Conservation (phyloP, 2,888 invertebrate genomes). For the Torymus aiolomorphi region DNA sequence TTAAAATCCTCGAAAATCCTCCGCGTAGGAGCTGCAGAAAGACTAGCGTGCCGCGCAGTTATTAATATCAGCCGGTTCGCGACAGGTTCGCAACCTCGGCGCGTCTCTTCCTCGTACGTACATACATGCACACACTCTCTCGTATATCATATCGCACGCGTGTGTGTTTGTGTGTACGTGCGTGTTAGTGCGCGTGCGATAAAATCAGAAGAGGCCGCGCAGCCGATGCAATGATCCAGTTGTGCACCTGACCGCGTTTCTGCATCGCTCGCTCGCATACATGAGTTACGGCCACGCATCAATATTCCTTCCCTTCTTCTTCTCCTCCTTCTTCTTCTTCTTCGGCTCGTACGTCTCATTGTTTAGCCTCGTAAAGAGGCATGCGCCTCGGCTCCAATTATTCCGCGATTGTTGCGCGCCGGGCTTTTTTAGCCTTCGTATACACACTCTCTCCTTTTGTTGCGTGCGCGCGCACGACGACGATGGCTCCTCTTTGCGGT, state of each 20-base stretch:
- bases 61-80: slow-evolving; percentile 11
- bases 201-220: slow-evolving; percentile 41
- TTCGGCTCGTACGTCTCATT: slow-evolving; percentile 41
- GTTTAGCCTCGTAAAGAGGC: slow-evolving; percentile 51
- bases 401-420: slow-evolving; percentile 40
- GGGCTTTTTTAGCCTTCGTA: slow-evolving; percentile 14
- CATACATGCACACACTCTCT: too few relatives aligned
- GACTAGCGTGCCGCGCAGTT: not conserved
- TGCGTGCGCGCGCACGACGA: not conserved
- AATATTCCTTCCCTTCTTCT: slow-evolving; percentile 59
- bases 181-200: slow-evolving; percentile 50
- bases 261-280: slow-evolving; percentile 41
- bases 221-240: slow-evolving; percentile 66
- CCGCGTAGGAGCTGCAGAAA: not conserved
- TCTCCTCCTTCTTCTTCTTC: slow-evolving; percentile 28
- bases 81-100: slow-evolving; percentile 19
- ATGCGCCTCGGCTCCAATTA: slow-evolving; percentile 43
- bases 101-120: not conserved
- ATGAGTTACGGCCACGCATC: slow-evolving; percentile 68
- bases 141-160: not conserved
- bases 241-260: slow-evolving; percentile 73
- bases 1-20: slow-evolving; percentile 35
- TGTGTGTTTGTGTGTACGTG: slow-evolving; percentile 21
- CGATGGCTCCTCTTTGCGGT: not conserved
- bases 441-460: slow-evolving; percentile 2